Conservation (phyloP, 2,113 vertebrate genomes). For the Trematomus loennbergii region DNA sequence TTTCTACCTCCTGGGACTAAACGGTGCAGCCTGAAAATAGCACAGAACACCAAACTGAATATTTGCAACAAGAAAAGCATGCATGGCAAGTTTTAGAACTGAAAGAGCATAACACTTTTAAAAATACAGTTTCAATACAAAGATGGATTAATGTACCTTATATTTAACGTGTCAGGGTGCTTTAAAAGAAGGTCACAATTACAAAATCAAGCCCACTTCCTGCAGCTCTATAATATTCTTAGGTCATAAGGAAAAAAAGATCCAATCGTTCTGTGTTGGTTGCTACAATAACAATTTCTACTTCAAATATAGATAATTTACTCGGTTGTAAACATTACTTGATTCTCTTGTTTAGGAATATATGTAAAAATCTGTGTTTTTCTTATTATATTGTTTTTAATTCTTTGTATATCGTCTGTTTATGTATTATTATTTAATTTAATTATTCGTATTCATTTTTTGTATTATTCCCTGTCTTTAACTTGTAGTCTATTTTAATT, state of each 20-base stretch:
- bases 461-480: too few species aligned
- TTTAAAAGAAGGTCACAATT: not conserved
- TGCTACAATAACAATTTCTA: not conserved
- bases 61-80: not conserved
- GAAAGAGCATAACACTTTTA: not conserved
- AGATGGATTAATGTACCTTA: not conserved
- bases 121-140: not conserved
- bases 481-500: too few species aligned
- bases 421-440: too few species aligned
- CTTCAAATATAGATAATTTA: not conserved
- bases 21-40: slow-evolving; percentile 14
- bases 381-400: too few species aligned
- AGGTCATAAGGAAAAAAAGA: not conserved
- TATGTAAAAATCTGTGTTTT: too few species aligned
- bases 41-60: not conserved
- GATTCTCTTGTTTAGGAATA: too few species aligned
- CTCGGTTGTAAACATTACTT: too few species aligned
- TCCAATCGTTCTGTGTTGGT: too few species aligned
- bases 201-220: not conserved
- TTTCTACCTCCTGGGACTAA: slow-evolving; percentile 15
- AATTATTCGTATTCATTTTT: too few species aligned
- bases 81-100: not conserved
- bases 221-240: not conserved
- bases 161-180: not conserved
- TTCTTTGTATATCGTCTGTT: too few species aligned